These are phyloP conservation scores for Protodeltote pygarga DNA, from an alignment of 2,888 invertebrate species.

Conservation along the genomic window DNA sequence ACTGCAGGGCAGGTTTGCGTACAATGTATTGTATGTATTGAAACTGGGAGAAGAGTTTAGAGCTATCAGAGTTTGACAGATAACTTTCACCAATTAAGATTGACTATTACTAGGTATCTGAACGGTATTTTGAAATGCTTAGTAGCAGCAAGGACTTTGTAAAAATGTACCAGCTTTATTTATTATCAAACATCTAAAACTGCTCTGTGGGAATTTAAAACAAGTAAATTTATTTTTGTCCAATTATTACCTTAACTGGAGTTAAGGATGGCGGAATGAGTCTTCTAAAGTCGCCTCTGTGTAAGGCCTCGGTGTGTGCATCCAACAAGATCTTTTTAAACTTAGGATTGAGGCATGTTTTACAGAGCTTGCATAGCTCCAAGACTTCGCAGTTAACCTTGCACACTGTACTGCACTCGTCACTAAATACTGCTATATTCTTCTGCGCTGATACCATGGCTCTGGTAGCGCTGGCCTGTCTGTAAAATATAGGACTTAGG, in stretches of 20 bases:
- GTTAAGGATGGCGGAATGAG: constrained; percentile 92
- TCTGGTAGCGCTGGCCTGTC: constrained; percentile 74
- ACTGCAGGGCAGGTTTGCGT: background rate
- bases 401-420: constrained; percentile 86
- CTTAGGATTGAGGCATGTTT: constrained; percentile 89
- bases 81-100: no score
- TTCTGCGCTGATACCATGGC: constrained; percentile 92
- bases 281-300: constrained; percentile 92
- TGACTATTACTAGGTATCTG: no score
- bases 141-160: no score
- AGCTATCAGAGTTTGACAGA: no score
- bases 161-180: no score
- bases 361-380: constrained; percentile 91
- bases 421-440: constrained; percentile 92
- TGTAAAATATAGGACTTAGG: no score
- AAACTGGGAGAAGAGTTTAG: no score
- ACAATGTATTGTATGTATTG: no score
- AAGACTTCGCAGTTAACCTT: constrained; percentile 87
- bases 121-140: no score
- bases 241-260: constrained; percentile 22
- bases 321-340: constrained; percentile 87
- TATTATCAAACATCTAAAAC: no score
- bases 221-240: no score
- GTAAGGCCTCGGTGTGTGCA: constrained; percentile 93
- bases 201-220: no score